A percentile compares a stretch with the other conserved stretches of the same genome.
phyloP scores from a whole-genome alignment of 1,140 invertebrate species.

The Platyura marginata region DNA sequence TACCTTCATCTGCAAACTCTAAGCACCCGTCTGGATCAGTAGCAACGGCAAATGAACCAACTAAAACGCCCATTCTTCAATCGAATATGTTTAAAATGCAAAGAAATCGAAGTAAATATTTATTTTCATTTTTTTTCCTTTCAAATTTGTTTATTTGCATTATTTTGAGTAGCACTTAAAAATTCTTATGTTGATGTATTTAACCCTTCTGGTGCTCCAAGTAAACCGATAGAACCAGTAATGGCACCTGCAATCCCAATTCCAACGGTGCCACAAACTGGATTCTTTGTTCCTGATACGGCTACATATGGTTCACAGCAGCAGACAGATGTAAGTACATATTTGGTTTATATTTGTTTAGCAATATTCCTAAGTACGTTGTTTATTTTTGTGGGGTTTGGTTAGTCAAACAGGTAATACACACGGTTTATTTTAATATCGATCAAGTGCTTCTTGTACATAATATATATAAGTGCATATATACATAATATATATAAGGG shows the following conservation, averaged over 20 bases:
- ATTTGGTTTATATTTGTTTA: too few species aligned
- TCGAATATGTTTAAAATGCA: conserved; percentile 62
- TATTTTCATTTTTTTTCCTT: background rate
- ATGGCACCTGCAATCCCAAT: conserved; percentile 29
- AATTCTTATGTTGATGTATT: conserved; percentile 75
- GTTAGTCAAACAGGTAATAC: too few species aligned
- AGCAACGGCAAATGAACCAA: conserved; percentile 12
- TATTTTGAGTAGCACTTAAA: conserved; percentile 36
- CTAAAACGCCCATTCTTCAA: conserved; percentile 26
- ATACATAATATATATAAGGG: too few species aligned
- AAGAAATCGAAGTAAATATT: conserved; percentile 45
- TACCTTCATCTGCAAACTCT: conserved; percentile 1
- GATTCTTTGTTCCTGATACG: conserved; percentile 23
- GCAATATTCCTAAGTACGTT: too few species aligned
- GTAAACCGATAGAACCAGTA: conserved; percentile 24
- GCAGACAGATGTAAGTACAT: background rate
- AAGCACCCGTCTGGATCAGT: conserved; percentile 8
- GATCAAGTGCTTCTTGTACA: too few species aligned
- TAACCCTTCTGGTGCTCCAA: conserved; percentile 39
- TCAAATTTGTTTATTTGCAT: background rate
- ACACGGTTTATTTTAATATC: too few species aligned
- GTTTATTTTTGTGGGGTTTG: too few species aligned
- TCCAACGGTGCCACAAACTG: conserved; percentile 16
- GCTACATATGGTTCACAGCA: background rate
- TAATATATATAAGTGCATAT: too few species aligned